A percentile compares a stretch with the other conserved stretches of the same genome.
Conservation (phyloP, 2,888 invertebrate species). For the Alviniconcha strummeri region DNA sequence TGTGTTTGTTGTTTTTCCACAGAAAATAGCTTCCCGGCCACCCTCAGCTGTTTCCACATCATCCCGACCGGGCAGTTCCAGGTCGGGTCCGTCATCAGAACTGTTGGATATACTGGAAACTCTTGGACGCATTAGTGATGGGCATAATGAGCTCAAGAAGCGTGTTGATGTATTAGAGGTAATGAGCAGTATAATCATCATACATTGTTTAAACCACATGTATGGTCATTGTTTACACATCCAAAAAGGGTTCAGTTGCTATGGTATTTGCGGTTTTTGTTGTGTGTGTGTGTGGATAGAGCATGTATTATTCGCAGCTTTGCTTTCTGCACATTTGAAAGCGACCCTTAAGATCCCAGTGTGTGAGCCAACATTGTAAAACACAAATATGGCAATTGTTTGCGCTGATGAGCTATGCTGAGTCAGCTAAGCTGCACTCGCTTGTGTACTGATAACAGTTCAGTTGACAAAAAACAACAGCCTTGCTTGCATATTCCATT, state of each 20-base stretch:
- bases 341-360: too few relatives aligned
- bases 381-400: too few relatives aligned
- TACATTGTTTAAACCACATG: too few relatives aligned
- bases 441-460: too few relatives aligned
- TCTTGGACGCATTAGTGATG: constrained; percentile 64
- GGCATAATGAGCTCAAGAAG: constrained; percentile 60
- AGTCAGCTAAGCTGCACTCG: too few relatives aligned
- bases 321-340: too few relatives aligned
- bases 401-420: too few relatives aligned
- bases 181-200: not conserved
- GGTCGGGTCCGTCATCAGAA: constrained; percentile 64
- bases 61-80: constrained; percentile 50
- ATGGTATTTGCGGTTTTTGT: not conserved
- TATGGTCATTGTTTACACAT: not conserved
- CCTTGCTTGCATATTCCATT: too few relatives aligned
- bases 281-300: not conserved
- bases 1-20: too few relatives aligned
- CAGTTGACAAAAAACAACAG: too few relatives aligned
- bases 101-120: constrained; percentile 67
- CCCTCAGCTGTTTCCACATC: constrained; percentile 33
- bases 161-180: constrained; percentile 70
- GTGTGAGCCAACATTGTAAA: too few relatives aligned
- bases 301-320: too few relatives aligned
- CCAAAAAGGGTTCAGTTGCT: not conserved
- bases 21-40: constrained; percentile 24